Conservation (phyloP, 2,888 invertebrate genomes). For the Eilema griseolum region DNA sequence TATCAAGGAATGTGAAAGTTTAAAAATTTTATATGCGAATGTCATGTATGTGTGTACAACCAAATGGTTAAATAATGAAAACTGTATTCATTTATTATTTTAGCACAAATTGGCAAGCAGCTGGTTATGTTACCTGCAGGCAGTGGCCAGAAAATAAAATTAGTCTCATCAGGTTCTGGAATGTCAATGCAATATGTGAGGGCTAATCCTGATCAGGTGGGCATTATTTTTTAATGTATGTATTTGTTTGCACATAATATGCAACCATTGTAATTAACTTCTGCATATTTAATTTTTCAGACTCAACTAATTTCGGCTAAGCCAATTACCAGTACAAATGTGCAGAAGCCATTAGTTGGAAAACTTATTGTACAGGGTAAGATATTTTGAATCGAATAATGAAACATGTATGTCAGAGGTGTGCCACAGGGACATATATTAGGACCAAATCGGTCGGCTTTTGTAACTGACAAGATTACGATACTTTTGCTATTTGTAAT, state of each 20-base stretch:
- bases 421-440: not conserved
- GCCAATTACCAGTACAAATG: constrained; percentile 46
- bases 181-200: constrained; percentile 64
- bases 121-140: constrained; percentile 72
- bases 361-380: constrained; percentile 77
- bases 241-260: not conserved
- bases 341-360: constrained; percentile 64
- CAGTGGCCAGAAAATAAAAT: constrained; percentile 77
- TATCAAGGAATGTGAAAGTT: too few species aligned
- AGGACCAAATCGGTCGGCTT: not conserved
- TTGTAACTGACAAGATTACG: not conserved
- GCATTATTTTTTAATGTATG: not conserved
- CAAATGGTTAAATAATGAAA: not conserved
- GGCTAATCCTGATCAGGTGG: constrained; percentile 66
- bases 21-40: too few species aligned
- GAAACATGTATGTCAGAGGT: not conserved
- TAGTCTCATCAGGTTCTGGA: constrained; percentile 56
- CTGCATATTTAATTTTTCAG: constrained; percentile 60
- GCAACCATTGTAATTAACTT: not conserved
- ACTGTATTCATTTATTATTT: not conserved
- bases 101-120: constrained; percentile 81
- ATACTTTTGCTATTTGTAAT: not conserved
- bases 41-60: too few species aligned
- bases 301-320: constrained; percentile 64
- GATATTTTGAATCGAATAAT: not conserved